These are phyloP conservation scores for Pelodiscus sinensis DNA, from an alignment of 2,113 vertebrate genomes.

Conservation along the genomic window DNA sequence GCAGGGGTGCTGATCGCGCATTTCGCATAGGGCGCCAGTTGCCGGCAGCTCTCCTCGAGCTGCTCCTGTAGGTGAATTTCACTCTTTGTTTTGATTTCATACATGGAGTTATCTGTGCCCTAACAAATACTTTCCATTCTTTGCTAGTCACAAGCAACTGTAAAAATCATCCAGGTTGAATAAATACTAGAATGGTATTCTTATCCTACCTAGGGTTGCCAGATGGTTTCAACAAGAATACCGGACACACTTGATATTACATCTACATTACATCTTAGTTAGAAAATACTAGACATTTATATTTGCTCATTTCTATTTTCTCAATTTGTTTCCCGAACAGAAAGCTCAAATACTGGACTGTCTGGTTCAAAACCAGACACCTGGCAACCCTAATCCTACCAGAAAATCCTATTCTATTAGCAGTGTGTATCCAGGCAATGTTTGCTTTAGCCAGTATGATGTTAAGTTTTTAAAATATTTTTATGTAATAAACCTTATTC, in stretches of 20 bases:
- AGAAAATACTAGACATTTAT: no score
- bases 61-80: neutral
- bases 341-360: no score
- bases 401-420: accelerated
- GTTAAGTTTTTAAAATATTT: neutral
- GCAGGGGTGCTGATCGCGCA: no score
- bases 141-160: neutral
- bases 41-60: no score
- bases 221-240: no score
- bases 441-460: neutral
- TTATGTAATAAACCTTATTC: neutral
- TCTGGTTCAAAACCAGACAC: no score
- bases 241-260: no score
- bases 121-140: neutral
- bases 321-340: no score
- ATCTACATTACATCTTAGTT: no score
- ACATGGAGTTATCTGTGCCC: neutral
- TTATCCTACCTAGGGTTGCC: no score
- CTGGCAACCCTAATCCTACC: neutral
- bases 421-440: neutral
- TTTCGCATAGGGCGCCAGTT: no score
- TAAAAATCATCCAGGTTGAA: neutral
- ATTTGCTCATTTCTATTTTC: no score
- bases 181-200: neutral
- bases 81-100: neutral